Evolutionary conservation across 2,113 vertebrate genomes (phyloP).

Genomic region (Neogobius melanostomus): DNA sequence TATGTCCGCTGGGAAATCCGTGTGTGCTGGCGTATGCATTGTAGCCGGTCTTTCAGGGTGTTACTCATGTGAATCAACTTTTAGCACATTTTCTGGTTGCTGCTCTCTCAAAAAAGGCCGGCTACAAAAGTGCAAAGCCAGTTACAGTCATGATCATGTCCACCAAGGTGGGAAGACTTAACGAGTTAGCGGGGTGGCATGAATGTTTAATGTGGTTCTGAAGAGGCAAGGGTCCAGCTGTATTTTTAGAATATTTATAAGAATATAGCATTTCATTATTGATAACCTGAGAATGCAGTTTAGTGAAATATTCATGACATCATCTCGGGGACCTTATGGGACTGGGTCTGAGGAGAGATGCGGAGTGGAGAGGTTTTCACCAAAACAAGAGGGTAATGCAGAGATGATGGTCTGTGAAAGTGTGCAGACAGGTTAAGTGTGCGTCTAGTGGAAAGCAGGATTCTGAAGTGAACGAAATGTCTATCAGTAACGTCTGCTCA

Average conservation of each 20-base stretch:
- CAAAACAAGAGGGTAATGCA: slow-evolving; percentile 28
- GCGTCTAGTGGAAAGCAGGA: neutral
- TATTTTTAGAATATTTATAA: slow-evolving; percentile 81
- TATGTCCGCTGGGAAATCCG: neutral
- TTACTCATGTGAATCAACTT: slow-evolving; percentile 44
- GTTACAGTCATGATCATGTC: slow-evolving; percentile 31
- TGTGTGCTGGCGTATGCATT: slow-evolving; percentile 32
- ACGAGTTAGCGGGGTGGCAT: slow-evolving; percentile 61
- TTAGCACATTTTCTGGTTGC: slow-evolving; percentile 31
- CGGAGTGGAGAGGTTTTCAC: slow-evolving; percentile 26
- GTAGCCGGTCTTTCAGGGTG: slow-evolving; percentile 38
- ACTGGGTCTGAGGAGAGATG: slow-evolving; percentile 52
- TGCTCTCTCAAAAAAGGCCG: slow-evolving; percentile 19
- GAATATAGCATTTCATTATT: slow-evolving; percentile 79
- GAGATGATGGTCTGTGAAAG: slow-evolving; percentile 8
- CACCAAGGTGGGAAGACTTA: slow-evolving; percentile 43
- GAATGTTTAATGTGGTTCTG: slow-evolving; percentile 66
- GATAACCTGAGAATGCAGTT: slow-evolving; percentile 76
- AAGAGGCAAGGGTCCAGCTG: slow-evolving; percentile 60
- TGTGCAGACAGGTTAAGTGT: neutral
- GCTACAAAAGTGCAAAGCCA: slow-evolving; percentile 28
- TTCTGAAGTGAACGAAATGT: neutral
- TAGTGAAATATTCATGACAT: slow-evolving; percentile 75
- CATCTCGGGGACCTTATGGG: slow-evolving; percentile 57
- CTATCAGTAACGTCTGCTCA: too few relatives aligned